Conservation (phyloP, 2,113 vertebrate species). For the Orientallactaga bullata region DNA sequence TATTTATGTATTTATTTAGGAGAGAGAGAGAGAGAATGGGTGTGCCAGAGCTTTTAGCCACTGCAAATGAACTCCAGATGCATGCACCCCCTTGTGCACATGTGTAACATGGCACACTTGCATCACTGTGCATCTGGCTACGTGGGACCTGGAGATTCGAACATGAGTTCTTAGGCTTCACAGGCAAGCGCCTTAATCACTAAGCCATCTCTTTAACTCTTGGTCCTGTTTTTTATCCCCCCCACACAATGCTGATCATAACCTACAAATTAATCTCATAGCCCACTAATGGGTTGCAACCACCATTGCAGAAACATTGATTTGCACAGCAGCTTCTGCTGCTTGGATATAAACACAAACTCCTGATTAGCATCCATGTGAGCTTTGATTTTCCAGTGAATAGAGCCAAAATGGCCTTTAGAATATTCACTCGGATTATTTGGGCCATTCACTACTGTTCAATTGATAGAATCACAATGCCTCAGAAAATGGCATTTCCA, state of each 20-base stretch:
- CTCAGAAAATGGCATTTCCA: slow-evolving; percentile 49
- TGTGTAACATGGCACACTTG: too few relatives aligned
- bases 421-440: slow-evolving; percentile 56
- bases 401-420: slow-evolving; percentile 32
- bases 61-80: too few relatives aligned
- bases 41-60: too few relatives aligned
- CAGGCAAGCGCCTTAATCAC: too few relatives aligned
- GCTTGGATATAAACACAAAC: not conserved
- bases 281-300: not conserved
- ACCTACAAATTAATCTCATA: not conserved
- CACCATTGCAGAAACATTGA: slow-evolving; percentile 38
- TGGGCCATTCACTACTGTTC: slow-evolving; percentile 15
- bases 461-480: slow-evolving; percentile 22
- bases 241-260: not conserved
- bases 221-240: too few relatives aligned
- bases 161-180: too few relatives aligned
- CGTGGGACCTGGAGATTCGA: too few relatives aligned
- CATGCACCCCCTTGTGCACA: too few relatives aligned
- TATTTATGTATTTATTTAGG: too few relatives aligned
- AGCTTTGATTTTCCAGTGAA: not conserved
- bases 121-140: too few relatives aligned
- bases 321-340: not conserved
- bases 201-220: too few relatives aligned
- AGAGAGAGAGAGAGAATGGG: too few relatives aligned
- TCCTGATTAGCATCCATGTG: not conserved